These are phyloP conservation scores for Distichodus sexfasciatus DNA, from an alignment of 2,797 vertebrate species.

Conservation along the genomic window DNA sequence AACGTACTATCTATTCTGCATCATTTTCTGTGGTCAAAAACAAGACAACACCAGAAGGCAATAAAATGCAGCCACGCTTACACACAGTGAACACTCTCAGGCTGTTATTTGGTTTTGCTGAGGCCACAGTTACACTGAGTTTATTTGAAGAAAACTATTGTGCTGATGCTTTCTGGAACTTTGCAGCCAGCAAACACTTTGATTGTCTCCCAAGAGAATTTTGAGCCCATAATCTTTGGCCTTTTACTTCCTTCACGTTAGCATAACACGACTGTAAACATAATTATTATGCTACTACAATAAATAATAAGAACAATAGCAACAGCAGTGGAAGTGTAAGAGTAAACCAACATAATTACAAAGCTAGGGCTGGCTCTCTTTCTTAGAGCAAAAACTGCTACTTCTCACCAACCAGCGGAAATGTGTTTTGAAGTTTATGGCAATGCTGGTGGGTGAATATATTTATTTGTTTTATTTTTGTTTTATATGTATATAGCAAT, in stretches of 20 bases:
- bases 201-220: slow-evolving; percentile 30
- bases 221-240: slow-evolving; percentile 12
- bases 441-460: too few species aligned
- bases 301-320: slow-evolving; percentile 42
- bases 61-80: slow-evolving; percentile 6
- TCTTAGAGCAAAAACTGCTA: slow-evolving; percentile 28
- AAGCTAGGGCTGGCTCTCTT: slow-evolving; percentile 11
- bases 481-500: too few species aligned
- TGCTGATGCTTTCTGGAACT: slow-evolving; percentile 23
- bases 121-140: slow-evolving; percentile 28
- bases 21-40: slow-evolving; percentile 14
- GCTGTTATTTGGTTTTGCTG: slow-evolving; percentile 26
- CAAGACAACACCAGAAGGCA: slow-evolving; percentile 12
- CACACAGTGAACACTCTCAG: slow-evolving; percentile 2
- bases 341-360: slow-evolving; percentile 29
- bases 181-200: slow-evolving; percentile 14
- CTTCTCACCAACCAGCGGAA: slow-evolving; percentile 8
- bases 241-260: slow-evolving; percentile 14
- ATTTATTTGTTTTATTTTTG: too few species aligned
- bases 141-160: slow-evolving; percentile 10
- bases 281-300: slow-evolving; percentile 43
- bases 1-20: neutral
- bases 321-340: too few species aligned
- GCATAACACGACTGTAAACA: slow-evolving; percentile 36
- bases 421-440: neutral